Evolutionary conservation across 2,888 invertebrate species (phyloP).

Genomic region (Tetragonula carbonaria): DNA sequence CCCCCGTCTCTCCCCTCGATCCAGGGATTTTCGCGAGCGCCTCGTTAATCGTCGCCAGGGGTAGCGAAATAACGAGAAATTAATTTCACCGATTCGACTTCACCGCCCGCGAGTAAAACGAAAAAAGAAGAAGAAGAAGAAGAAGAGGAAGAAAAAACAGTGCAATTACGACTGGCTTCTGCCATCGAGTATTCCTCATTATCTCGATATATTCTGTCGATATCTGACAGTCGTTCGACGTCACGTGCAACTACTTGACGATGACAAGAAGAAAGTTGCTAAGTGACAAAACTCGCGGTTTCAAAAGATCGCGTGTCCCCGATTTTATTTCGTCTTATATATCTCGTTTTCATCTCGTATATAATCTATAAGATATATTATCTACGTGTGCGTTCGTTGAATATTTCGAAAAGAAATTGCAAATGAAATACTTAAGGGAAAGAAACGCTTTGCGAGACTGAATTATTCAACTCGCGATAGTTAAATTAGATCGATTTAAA

Average conservation of each 20-base stretch:
- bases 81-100: slow-evolving; percentile 53
- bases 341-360: too few species aligned
- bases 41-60: slow-evolving; percentile 66
- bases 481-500: too few species aligned
- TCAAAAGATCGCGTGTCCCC: neutral
- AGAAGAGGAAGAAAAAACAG: slow-evolving; percentile 52
- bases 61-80: slow-evolving; percentile 68
- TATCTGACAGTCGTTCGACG: neutral
- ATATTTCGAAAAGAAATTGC: neutral
- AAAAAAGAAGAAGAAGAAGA: slow-evolving; percentile 39
- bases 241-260: neutral
- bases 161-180: slow-evolving; percentile 54
- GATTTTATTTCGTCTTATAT: neutral
- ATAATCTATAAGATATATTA: too few species aligned
- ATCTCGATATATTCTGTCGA: slow-evolving; percentile 30
- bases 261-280: neutral
- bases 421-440: too few species aligned
- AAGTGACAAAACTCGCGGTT: neutral
- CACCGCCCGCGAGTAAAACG: neutral
- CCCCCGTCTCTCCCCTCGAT: neutral
- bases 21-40: slow-evolving; percentile 43
- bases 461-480: too few species aligned
- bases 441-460: too few species aligned
- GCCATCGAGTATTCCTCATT: slow-evolving; percentile 49
- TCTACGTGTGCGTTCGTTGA: neutral